Conservation (phyloP, 2,888 invertebrate species). For the Coelinius sp. region DNA sequence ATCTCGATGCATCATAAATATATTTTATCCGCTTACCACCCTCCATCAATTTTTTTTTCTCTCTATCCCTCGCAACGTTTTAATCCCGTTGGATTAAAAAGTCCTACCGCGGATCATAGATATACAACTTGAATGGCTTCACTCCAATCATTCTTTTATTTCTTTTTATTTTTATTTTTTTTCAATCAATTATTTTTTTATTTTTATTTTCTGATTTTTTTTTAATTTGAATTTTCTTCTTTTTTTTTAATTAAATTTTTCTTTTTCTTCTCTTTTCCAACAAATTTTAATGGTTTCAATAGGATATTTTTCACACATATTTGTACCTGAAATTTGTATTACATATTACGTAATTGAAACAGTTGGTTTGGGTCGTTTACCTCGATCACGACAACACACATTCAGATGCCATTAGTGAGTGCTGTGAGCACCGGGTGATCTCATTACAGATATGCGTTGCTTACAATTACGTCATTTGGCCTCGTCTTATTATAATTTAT, state of each 20-base stretch:
- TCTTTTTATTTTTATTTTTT: no score
- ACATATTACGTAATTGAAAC: constrained; percentile 9
- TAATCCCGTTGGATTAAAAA: constrained; percentile 28
- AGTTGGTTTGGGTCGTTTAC: constrained; percentile 16
- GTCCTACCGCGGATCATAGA: constrained; percentile 17
- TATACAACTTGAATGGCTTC: constrained; percentile 12
- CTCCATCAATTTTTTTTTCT: background rate
- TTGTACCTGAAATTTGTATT: background rate
- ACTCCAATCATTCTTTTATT: background rate
- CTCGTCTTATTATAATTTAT: constrained; percentile 37
- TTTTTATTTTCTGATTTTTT: no score
- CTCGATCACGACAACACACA: constrained; percentile 11
- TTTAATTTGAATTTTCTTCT: no score
- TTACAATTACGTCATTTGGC: constrained; percentile 45
- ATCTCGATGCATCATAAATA: constrained; percentile 6
- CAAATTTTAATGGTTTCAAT: no score
- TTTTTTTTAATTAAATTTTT: no score
- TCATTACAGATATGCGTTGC: constrained; percentile 47
- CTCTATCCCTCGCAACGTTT: constrained; percentile 7
- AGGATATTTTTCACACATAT: background rate
- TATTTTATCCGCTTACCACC: constrained; percentile 19
- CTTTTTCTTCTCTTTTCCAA: no score
- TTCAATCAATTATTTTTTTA: no score
- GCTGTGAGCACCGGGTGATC: constrained; percentile 45
- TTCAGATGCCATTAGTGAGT: background rate